Evolutionary conservation across 2,113 vertebrate genomes (phyloP), one percentile per base, ranked within the genome.

Genomic region (Plecotus auritus): DNA sequence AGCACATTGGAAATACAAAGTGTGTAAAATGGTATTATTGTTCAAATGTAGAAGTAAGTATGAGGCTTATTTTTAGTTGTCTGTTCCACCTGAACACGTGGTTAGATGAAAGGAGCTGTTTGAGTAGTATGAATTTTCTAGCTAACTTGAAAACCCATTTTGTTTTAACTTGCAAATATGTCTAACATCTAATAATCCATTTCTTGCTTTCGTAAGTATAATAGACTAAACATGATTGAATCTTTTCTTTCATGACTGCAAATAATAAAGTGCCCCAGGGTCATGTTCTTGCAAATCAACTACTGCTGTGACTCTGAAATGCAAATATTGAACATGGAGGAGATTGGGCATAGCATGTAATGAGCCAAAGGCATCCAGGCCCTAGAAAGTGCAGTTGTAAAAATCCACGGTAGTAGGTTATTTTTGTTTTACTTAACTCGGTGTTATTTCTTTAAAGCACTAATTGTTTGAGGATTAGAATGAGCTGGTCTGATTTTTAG

Each of bases 181-280:
- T 90, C 91, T 94, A 89, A 91, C 93, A 73, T 72, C 49, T 85
- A 96, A 90, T 87, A 87, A 94, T 96, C 59, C 40, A 91, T 91
- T 93, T 85, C 78, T 90, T 94, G 91, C 73, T 88, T 94, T 96
- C 0, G 0, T 76, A 89, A 91, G 70, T 83, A 2, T 94, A 95
- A 76, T 47, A 94, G 42, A 67, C 67, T 95, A 91, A 93, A 84
- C 26, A 91, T 35, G 84, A 94, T 61, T 76, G 64, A 97, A 94
- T 91, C 49, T 89, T 93, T 85, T 91, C 87, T 77, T 96, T 95
- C 66, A 59, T 89, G 86, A 91, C 64, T 95, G 32, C 64, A 95
- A 94, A 93, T 91, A 94, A 96, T 86, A 91, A 86, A 89, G 70
- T 88, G 64, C 64, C 70, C 37, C 23, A 74, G 89, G 86, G 80